Percentiles rank a stretch among this genome's conserved stretches.
phyloP scores from a whole-genome alignment of 1,140 invertebrate genomes.

The Aculops lycopersici region DNA sequence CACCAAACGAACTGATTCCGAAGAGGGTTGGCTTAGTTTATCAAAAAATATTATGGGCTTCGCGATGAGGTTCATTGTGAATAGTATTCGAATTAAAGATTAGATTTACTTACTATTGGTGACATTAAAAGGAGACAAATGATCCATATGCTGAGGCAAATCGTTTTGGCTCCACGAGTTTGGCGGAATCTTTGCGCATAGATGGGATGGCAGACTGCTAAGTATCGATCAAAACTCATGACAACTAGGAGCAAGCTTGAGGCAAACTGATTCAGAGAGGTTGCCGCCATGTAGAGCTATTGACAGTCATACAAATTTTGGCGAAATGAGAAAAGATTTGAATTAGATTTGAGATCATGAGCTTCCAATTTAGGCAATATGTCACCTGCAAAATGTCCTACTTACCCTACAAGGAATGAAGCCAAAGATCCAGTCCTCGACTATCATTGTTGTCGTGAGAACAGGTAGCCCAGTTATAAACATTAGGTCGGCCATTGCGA shows the following conservation, averaged over 20 bases:
- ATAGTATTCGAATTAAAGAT: too few relatives aligned
- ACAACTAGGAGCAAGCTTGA: constrained; percentile 69
- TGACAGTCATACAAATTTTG: too few relatives aligned
- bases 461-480: constrained; percentile 77
- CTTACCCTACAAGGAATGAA: constrained; percentile 48
- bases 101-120: background rate
- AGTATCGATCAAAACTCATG: constrained; percentile 81
- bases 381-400: too few relatives aligned
- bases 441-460: constrained; percentile 46
- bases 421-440: constrained; percentile 61
- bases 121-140: constrained; percentile 13
- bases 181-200: constrained; percentile 47
- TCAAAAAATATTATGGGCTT: too few relatives aligned
- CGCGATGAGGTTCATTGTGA: too few relatives aligned
- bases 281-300: constrained; percentile 49
- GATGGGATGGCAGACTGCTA: constrained; percentile 81
- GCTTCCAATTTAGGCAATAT: too few relatives aligned
- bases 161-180: constrained; percentile 46
- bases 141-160: constrained; percentile 48
- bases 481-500: constrained; percentile 73
- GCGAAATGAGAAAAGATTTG: too few relatives aligned
- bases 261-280: constrained; percentile 79
- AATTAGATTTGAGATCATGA: too few relatives aligned
- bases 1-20: too few relatives aligned
- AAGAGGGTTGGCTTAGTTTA: too few relatives aligned